These are phyloP conservation scores for Luehdorfia chinensis DNA, from an alignment of 1,140 invertebrate genomes.

Conservation along the genomic window DNA sequence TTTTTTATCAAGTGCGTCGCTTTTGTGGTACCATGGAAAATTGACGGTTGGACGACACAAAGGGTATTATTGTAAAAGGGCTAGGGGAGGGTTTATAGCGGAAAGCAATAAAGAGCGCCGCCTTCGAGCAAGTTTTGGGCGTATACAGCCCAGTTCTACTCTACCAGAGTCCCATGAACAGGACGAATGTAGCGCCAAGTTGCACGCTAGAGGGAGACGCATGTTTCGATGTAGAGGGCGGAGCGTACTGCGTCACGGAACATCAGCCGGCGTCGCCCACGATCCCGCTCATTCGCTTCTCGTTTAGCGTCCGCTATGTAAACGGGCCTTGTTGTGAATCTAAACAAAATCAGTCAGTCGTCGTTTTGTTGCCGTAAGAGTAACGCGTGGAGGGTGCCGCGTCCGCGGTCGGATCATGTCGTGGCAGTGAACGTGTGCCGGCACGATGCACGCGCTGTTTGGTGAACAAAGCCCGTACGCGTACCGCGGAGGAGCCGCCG, in stretches of 20 bases:
- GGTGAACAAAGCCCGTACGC: constrained; percentile 89
- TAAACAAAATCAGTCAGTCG: constrained; percentile 75
- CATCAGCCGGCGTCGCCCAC: constrained; percentile 40
- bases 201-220: constrained; percentile 28
- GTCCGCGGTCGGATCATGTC: constrained; percentile 54
- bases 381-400: constrained; percentile 54
- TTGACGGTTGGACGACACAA: constrained; percentile 12
- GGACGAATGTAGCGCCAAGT: constrained; percentile 19
- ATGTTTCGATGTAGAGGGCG: constrained; percentile 33
- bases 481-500: constrained; percentile 64
- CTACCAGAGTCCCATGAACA: constrained; percentile 19
- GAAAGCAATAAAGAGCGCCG: constrained; percentile 34
- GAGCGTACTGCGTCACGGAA: constrained; percentile 25
- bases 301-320: constrained; percentile 73
- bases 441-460: constrained; percentile 90
- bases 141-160: constrained; percentile 23
- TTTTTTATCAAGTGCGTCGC: constrained; percentile 14
- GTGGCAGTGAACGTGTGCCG: constrained; percentile 52
- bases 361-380: constrained; percentile 68
- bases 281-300: constrained; percentile 65
- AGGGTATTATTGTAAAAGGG: constrained; percentile 17
- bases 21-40: constrained; percentile 13
- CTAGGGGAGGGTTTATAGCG: constrained; percentile 34
- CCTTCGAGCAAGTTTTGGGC: constrained; percentile 35
- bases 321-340: constrained; percentile 75